Evolutionary conservation across 1,140 invertebrate species (phyloP), one percentile per base, ranked within the genome.

Genomic region (Drosophila dunni): DNA sequence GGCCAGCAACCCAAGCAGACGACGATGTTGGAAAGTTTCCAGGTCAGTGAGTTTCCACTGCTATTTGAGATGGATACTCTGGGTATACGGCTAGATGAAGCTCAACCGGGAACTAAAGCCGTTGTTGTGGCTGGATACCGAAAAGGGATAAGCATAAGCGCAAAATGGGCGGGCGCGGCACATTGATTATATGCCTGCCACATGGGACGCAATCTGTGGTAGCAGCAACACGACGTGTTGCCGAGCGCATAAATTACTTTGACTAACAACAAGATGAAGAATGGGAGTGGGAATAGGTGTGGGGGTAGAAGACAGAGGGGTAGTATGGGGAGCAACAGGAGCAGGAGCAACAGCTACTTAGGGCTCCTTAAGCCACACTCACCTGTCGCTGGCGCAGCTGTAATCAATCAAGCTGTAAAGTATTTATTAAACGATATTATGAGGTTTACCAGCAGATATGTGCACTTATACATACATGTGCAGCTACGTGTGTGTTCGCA

Each of bases 361-460:
- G 65, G 63, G 51, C 57, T 71, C 51, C 61, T 63, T 78, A 74
- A 72, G 72, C 71, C 51, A 54, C 67, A 64, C 65, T 72, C 83
- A 88, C 83, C 82, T 86, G 82, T 79, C 82, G 83, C 72, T 54
- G 58, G 40, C 62, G 74, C 66, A 57, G 51, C 66, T 70, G 83
- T 73, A 86, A 86, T 86, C 83, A 86, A 86, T 86, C 83, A 86
- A 83, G 83, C 84, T 83, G 83, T 79, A 86, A 89, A 88, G 83
- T 86, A 86, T 86, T 86, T 86, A 86, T 86, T 86, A 86, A 86
- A 88, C 84, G 83, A 83, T 86, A 86, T 86, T 86, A 86, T 86
- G 83, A 79, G 83, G 83, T 71, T 86, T 83, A 77, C 79, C 83
- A 56, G 45, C 42, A 62, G 58, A 71, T 45, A 66, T 71, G 67